Evolutionary conservation across 1,140 invertebrate genomes (phyloP).

Genomic region (Periplaneta americana): DNA sequence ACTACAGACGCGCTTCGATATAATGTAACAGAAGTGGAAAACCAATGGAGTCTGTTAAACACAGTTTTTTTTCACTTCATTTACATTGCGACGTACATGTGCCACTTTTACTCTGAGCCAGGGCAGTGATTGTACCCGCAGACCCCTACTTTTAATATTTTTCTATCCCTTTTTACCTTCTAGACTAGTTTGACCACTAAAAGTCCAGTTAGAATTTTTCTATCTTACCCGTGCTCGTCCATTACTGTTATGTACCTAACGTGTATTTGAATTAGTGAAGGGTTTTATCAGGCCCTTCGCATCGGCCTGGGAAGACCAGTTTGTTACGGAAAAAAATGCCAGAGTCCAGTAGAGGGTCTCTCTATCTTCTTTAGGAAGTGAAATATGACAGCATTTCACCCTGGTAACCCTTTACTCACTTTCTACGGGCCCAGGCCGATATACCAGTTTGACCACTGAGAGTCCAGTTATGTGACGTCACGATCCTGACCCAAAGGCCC

Average conservation of each 20-base stretch:
- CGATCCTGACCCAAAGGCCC: too few species aligned
- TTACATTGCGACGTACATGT: background rate
- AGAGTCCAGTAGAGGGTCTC: background rate
- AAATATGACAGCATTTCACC: background rate
- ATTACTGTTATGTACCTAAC: background rate
- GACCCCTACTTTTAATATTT: background rate
- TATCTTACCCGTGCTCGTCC: background rate
- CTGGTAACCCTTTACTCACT: background rate
- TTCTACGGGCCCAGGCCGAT: background rate
- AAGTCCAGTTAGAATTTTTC: background rate
- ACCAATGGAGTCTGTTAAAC: too few species aligned
- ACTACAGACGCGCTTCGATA: too few species aligned
- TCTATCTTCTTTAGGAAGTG: background rate
- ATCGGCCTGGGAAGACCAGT: background rate
- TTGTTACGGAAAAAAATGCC: background rate
- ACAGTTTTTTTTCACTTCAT: too few species aligned
- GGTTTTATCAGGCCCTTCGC: background rate
- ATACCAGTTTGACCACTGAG: background rate
- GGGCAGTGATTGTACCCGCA: background rate
- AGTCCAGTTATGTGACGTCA: background rate
- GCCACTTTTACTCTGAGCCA: background rate
- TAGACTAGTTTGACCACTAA: background rate
- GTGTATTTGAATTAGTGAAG: background rate
- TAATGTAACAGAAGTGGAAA: too few species aligned
- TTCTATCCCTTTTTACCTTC: background rate